A percentile compares a stretch with the other conserved stretches of the same genome.
These are phyloP conservation scores for Nephotettix cincticeps DNA, from an alignment of 1,140 invertebrate species.

Conservation along the genomic window DNA sequence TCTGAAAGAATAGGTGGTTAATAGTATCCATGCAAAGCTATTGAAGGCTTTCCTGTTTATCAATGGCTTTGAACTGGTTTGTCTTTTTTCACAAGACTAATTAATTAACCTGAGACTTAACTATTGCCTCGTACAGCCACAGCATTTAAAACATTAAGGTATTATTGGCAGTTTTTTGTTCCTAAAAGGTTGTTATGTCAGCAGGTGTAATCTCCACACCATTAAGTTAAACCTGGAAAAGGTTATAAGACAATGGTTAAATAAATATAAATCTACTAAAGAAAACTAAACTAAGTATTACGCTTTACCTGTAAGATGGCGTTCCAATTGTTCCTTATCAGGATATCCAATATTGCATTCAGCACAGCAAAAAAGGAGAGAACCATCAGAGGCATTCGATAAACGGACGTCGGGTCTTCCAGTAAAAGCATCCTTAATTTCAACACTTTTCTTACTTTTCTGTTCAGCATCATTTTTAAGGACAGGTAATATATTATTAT, in stretches of 20 bases:
- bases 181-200: too few species aligned
- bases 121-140: too few species aligned
- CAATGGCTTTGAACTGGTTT: too few species aligned
- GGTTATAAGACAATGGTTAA: background rate
- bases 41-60: too few species aligned
- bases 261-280: background rate
- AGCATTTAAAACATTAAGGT: too few species aligned
- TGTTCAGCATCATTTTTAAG: background rate
- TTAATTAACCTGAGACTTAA: too few species aligned
- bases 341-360: conserved; percentile 73
- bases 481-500: conserved; percentile 63
- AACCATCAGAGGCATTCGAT: conserved; percentile 64
- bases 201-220: too few species aligned
- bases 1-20: too few species aligned
- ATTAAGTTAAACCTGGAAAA: background rate
- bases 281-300: too few species aligned
- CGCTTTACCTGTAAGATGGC: conserved; percentile 59
- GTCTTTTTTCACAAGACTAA: too few species aligned
- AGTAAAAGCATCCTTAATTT: conserved; percentile 61
- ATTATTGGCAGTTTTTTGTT: too few species aligned
- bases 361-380: conserved; percentile 68
- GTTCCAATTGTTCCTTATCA: conserved; percentile 67
- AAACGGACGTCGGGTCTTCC: conserved; percentile 67
- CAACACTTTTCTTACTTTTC: background rate
- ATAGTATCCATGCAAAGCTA: too few species aligned